Evolutionary conservation across 2,888 invertebrate species (phyloP), one percentile per base, ranked within the genome.

Genomic region (Netelia melanura): DNA sequence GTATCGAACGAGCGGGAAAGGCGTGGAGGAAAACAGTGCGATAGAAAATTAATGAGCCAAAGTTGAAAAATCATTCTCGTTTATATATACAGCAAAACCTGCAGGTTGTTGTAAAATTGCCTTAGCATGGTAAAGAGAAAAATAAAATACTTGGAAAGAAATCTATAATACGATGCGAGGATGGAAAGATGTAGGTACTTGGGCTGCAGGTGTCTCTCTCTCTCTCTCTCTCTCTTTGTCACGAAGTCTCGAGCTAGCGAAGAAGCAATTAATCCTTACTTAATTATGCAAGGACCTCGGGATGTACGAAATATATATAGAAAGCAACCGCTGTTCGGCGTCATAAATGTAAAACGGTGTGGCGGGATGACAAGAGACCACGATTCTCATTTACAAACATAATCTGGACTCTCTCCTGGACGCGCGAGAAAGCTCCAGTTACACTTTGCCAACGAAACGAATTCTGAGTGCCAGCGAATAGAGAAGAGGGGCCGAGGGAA

Each of bases 201-300:
- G 62, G 43, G 25, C 61, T 48, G 23, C 1, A 30, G 9, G 38
- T 54, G 17, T 72, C 14, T n/a, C 25, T 62, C 14, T 30, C 30
- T 30, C 30, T 25, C 62, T 17, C 30, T 52, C 61, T 52, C 74
- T 75, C 23, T 58, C 71, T 79, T n/a, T 67, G 54, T 44, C 64
- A 23, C 71, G 54, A 43, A 68, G 48, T 71, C 48, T 56, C 38
- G 64, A 62, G 38, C 17, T 43, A 14, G 52, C n/a, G 54, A 54
- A 67, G 84, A 84, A 84, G 86, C 86, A 86, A 86, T 86, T 84
- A 86, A 86, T 81, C 64, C 68, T 48, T 67, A 71, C 71, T 82
- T 84, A 56, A 84, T 86, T 86, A 86, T 86, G 81, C 81, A 86
- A 65, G 23, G 56, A 70, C 70, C 38, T 68, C 58, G 58, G 52